Evolutionary conservation across 1,140 invertebrate genomes (phyloP), one percentile per base, ranked within the genome.

Genomic region (Anastatus disparis): DNA sequence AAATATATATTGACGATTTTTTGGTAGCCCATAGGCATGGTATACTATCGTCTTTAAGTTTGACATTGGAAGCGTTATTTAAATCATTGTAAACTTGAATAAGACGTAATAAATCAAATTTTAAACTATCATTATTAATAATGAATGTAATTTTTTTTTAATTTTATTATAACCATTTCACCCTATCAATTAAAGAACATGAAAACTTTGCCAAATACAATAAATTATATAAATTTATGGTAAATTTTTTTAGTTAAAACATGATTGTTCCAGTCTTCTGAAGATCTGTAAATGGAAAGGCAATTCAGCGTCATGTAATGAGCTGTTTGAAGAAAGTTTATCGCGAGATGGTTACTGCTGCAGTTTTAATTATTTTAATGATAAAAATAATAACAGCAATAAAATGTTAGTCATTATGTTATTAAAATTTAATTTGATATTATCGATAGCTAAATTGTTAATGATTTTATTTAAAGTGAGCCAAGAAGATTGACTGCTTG

Each of bases 201-300:
- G 12, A 7, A 7, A 38, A 38, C 6, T 38, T 7, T 7, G 12
- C 12, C 35, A 7, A 38, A 38, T 7, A 38, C 12, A 38, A 38
- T 12, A 38, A 12, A 38, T 38, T 12, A 12, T 12, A 38, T 6
- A 38, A 12, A 38, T n/a, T n/a, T n/a, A n/a, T n/a, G n/a, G n/a
- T n/a, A n/a, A n/a, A n/a, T n/a, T n/a, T 31, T 27, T 77, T 27
- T 35, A 81, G 71, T 44, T 89, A 10, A 80, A 87, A 0, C 83
- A 86, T 2, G 81, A 83, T n/a, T 92, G 91, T 68, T 80, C 79
- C 9, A 85, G 87, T 3, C 80, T 91, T 24, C 73, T 91, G 15
- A 78, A 85, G 42, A 80, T 81, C 1, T 92, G 91, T 70, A 88
- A 88, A 66, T 92, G 91, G 91, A 91, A 91, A 80, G 89, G 89